phyloP scores from a whole-genome alignment of 1,140 invertebrate genomes.

The Ostrea edulis region DNA sequence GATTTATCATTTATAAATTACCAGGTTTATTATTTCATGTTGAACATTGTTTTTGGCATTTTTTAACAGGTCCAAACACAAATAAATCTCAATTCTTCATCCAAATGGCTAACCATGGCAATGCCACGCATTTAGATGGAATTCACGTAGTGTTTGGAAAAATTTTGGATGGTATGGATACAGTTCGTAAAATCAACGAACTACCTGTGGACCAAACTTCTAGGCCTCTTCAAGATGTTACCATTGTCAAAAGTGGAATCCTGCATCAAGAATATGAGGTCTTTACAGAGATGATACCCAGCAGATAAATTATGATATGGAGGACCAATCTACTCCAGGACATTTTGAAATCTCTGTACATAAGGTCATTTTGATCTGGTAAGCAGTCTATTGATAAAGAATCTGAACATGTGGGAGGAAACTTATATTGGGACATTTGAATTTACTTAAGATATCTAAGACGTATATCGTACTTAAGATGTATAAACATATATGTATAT shows the following conservation, averaged over 20 bases:
- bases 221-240: slow-evolving; percentile 84
- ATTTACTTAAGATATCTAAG: neutral
- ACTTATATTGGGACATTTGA: neutral
- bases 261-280: slow-evolving; percentile 57
- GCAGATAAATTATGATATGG: neutral
- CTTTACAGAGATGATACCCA: slow-evolving; percentile 79
- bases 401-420: neutral
- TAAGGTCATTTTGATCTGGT: neutral
- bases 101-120: slow-evolving; percentile 75
- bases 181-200: slow-evolving; percentile 71
- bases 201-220: slow-evolving; percentile 86
- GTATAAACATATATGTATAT: no score
- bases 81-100: slow-evolving; percentile 80
- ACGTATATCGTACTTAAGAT: no score
- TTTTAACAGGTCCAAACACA: slow-evolving; percentile 63
- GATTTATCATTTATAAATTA: neutral
- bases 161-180: slow-evolving; percentile 90
- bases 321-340: neutral
- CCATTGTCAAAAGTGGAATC: slow-evolving; percentile 86
- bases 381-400: neutral
- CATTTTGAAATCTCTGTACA: neutral
- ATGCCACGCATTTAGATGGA: slow-evolving; percentile 96
- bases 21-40: neutral
- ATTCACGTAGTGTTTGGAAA: slow-evolving; percentile 97
- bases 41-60: neutral